phyloP scores from a whole-genome alignment of 2,797 vertebrate species.

The Sebastes cheni region DNA sequence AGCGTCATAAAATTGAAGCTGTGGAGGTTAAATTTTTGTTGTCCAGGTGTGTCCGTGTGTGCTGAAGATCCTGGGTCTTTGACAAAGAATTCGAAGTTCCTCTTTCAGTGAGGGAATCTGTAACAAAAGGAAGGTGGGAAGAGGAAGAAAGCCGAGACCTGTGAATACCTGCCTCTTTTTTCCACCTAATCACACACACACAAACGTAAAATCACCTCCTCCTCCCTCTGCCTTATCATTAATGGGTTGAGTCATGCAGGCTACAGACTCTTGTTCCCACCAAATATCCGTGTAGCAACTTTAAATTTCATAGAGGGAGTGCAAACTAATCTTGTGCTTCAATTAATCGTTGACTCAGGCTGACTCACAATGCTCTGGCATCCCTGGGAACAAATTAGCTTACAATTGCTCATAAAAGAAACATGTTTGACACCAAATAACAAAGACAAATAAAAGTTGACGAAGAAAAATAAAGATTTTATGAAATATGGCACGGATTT shows the following conservation, averaged over 20 bases:
- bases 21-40: neutral
- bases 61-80: neutral
- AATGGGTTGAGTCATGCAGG: constrained; percentile 8
- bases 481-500: neutral
- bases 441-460: neutral
- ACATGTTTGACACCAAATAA: rapidly evolving
- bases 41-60: neutral
- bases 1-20: neutral
- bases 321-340: neutral
- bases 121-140: constrained; percentile 47
- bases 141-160: constrained; percentile 58
- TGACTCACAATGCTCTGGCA: neutral
- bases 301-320: neutral
- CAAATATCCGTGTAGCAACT: neutral
- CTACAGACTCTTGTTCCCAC: neutral
- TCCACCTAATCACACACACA: neutral
- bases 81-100: constrained; percentile 21
- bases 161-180: constrained; percentile 53
- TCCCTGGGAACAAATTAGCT: neutral
- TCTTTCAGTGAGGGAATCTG: constrained; percentile 30
- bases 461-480: neutral
- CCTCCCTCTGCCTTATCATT: constrained; percentile 24
- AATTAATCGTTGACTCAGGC: neutral
- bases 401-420: neutral
- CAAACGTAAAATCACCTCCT: neutral